These are phyloP conservation scores for Antechinus flavipes DNA, from an alignment of 2,113 vertebrate genomes.

Conservation along the genomic window DNA sequence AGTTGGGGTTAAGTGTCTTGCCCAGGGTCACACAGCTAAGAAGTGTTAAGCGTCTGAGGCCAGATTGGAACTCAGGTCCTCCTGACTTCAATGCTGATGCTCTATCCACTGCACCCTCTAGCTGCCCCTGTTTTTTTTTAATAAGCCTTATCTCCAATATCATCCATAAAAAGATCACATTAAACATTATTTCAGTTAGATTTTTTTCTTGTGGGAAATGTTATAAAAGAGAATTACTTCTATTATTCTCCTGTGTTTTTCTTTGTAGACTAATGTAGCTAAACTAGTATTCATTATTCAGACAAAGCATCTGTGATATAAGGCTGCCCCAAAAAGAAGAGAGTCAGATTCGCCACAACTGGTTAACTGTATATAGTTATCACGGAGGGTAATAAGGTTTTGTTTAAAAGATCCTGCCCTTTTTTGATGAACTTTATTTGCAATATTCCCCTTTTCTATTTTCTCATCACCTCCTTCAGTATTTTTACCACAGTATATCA, in stretches of 20 bases:
- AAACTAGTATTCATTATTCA: conserved; percentile 52
- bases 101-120: no score
- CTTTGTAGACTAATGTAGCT: not conserved
- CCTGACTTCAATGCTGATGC: no score
- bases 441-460: not conserved
- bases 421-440: not conserved
- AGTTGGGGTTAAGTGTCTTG: no score
- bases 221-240: conserved; percentile 56
- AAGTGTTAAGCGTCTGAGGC: no score
- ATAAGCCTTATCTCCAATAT: conserved; percentile 61
- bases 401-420: not conserved
- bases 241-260: not conserved
- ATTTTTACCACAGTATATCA: not conserved
- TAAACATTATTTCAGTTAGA: conserved; percentile 54
- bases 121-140: not conserved
- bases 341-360: conserved; percentile 24
- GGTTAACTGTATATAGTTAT: conserved; percentile 36
- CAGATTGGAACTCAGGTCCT: no score
- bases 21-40: no score
- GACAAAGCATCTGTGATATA: conserved; percentile 40
- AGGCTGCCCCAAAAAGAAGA: not conserved
- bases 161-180: conserved; percentile 52
- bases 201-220: conserved; percentile 25
- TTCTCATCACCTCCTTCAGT: conserved; percentile 37
- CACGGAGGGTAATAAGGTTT: conserved; percentile 35